Evolutionary conservation across 2,797 vertebrate genomes (phyloP), one percentile per base, ranked within the genome.

Genomic region (Helostoma temminkii): DNA sequence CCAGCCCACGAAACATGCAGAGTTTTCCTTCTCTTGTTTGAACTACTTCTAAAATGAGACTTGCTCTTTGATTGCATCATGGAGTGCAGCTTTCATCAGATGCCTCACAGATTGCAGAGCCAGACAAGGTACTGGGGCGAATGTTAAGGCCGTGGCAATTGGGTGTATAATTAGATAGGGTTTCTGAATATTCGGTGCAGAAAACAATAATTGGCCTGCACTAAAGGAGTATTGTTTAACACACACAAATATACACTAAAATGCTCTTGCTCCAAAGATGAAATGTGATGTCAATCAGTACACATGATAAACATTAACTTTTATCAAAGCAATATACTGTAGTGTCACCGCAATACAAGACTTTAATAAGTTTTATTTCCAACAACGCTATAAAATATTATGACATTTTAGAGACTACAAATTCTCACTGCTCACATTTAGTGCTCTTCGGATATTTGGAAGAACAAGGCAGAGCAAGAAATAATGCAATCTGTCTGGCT

Each of bases 1-100:
- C 82, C 76, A 79, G 78, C 82, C 82, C 80, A 82, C 81, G 74
- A 83, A 90, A 88, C 80, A 89, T 72, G 81, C 81, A 57, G 69
- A 79, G 70, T 83, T 77, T 80, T 76, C 68, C 64, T 43, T 62
- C 74, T 76, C 76, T 80, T 83, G 83, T 89, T 89, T 88, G 84
- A 90, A 90, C 85, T 84, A 74, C 82, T 87, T 84, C 74, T 80
- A 76, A 88, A 86, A 87, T 62, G 77, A 90, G 80, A 82, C 88
- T 94, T 94, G 91, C 94, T 89, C 89, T 87, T 86, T 83, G 89
- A 89, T 94, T 94, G 93, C 93, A 94, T 94, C 94, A 94, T 78
- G 81, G 80, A 75, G 85, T 43, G 69, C 83, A 81, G 87, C 92
- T 94, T 93, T 93, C 91, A 89, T 93, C 88, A 92, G 89, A 89